Base-by-base conservation (phyloP, 2,888 invertebrate species). In the Pherbina coryleti region DNA sequence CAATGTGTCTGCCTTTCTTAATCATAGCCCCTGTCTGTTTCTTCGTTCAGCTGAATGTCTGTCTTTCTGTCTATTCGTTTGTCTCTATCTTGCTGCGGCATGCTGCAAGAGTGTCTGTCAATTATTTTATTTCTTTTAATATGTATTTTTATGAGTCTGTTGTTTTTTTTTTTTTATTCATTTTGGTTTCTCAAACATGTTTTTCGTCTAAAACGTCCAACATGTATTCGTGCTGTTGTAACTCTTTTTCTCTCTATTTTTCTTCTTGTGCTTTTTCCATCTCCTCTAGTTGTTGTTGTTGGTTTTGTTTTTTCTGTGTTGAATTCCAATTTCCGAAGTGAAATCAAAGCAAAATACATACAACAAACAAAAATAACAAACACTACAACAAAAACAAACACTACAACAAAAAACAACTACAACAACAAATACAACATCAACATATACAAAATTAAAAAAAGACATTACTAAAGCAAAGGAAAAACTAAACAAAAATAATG, bases 271-370 rank as follows among this genome's bases (percentile, higher is more conserved):
- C 44, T 44, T 44, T 44, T 44, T 44, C 44, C 9, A 44, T 44
- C 44, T 44, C 11, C 7, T 44, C 28, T 25, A 1, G 2, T 31
- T 66, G 25, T 64, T 64, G n/a, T 0, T 57, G 19, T 28, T 60
- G 25, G 25, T 8, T 14, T 22, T 22, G 11, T 70, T 28, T 57
- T 71, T 55, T 3, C 55, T 31, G 62, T 34, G 34, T 53, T 55
- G 75, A 28, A 75, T 75, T 66, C 67, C 75, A 51, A 75, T 75
- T 75, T 67, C 75, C 67, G 67, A 74, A 62, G 64, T 66, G 64
- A 69, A 69, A 67, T 75, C 67, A 67, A 75, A 75, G 66, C 75
- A 75, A 75, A 37, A 62, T n/a, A 75, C 64, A 17, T 37, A 57
- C 19, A 57, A 17, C 28, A 25, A 69, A 69, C 49, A 69, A 34